Evolutionary conservation across 2,888 invertebrate genomes (phyloP), one percentile per base, ranked within the genome.

Genomic region (Nomada flava): DNA sequence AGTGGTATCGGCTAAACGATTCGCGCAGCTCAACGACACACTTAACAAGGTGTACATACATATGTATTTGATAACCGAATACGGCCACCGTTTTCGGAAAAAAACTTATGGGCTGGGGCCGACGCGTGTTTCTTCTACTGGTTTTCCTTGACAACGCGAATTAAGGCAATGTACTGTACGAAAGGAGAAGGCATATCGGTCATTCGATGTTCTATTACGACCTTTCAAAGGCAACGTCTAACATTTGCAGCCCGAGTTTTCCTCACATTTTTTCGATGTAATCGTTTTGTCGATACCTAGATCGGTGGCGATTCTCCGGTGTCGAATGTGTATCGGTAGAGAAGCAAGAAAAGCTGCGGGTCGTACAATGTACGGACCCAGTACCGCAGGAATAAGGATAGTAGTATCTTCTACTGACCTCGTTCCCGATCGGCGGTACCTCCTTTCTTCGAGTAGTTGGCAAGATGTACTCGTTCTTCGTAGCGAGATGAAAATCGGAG

Each of bases 71-170:
- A 18, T 53, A 53, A 9, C 9, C 18, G 7, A n/a, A 53, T 36
- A 5, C 36, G 36, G 36, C 36, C 36, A 36, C 73, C 53, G 72
- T 78, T 86, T 85, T 78, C 76, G 77, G 60, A 76, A 74, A 72
- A 86, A 87, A 80, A 47, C 47, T 74, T 62, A 68, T 55, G 42
- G 67, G 60, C 63, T 52, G 57, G 47, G 52, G 11, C 70, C 53
- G 63, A 71, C 76, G 69, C 53, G 53, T 36, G 68, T 65, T 74
- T 86, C 90, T 89, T 89, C 89, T 88, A 89, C 90, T 90, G 86
- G 91, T 79, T 91, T 91, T 91, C 92, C 92, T 92, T 92, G 92
- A 92, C 36, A 92, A 92, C 90, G 89, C 85, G 90, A 90, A 88
- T 89, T 88, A 89, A 90, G 85, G 85, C 82, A 86, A 78, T 88